Base-by-base conservation (phyloP, 2,113 vertebrate species). In the Caranx ignobilis region DNA sequence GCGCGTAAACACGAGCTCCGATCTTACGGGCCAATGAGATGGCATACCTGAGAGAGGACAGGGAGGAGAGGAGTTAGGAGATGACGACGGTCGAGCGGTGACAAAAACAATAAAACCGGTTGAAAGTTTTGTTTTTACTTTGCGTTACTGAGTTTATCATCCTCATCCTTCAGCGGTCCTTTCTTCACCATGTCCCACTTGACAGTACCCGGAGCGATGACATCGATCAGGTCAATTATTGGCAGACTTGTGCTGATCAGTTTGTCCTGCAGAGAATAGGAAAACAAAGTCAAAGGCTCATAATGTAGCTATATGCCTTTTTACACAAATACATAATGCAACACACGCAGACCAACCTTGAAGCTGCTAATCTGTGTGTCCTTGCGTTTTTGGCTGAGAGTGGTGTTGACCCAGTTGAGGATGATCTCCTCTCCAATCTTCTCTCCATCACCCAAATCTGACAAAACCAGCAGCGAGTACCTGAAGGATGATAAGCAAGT, bases 11-110 rank as follows among this genome's bases (percentile, higher is more conserved):
- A 72, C 96, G 96, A 73, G 97, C 97, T 66, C 98, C 97, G 0
- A 99, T 98, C 93, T 99, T 99, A 72, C 98, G 96, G 79, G 98
- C 96, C 89, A 99, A 93, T 50, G 98, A 98, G 94, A 99, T 95
- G 4, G 97, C 97, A 2, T 99, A 99, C 93, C 98, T 99, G 91
- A 19, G 21, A 72, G 48, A 13, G 32, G 55, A 75, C 56, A 2
- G 34, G 26, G 15, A 72, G 8, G 11, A 43, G 0, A 68, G 2
- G 9, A 55, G 48, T 79, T 16, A 71, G 39, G 0, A 16, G 45
- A 0, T 13, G 11, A 35, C 0, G 0, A 47, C 4, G 9, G 54
- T 8, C 35, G 2, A 26, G 35, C 1, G 0, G 35, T 1, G 0
- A 31, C 11, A 61, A 45, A 45, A 8, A 35, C 16, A 18, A 21